A percentile compares a stretch with the other conserved stretches of the same genome.
Conservation (phyloP, 2,113 vertebrate genomes). For the Asarcornis scutulata region DNA sequence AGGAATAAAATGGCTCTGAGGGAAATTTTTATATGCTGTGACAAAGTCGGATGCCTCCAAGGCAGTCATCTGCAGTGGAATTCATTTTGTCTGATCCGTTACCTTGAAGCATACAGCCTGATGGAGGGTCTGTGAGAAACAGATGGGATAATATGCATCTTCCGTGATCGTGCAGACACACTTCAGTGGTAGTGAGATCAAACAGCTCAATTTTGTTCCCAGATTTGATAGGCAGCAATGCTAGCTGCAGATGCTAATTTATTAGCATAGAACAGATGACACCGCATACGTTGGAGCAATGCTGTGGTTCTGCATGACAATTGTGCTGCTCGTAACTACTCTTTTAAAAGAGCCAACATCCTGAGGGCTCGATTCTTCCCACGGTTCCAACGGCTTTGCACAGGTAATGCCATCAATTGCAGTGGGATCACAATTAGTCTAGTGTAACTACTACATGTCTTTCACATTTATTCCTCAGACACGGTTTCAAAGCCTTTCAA, state of each 20-base stretch:
- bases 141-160: slow-evolving; percentile 14
- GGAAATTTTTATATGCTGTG: background rate
- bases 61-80: background rate
- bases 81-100: background rate
- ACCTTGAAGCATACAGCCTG: slow-evolving; percentile 2
- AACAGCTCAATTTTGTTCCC: background rate
- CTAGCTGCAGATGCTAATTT: slow-evolving; percentile 14
- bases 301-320: background rate
- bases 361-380: background rate
- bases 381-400: background rate
- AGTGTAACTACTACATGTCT: background rate
- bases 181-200: slow-evolving; percentile 1
- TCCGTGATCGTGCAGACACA: background rate
- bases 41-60: background rate
- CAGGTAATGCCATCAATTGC: background rate
- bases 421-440: background rate
- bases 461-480: background rate
- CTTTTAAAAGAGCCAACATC: background rate
- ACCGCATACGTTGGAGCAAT: accelerated
- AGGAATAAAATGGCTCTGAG: background rate
- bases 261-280: background rate
- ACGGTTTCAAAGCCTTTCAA: background rate
- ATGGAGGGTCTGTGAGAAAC: background rate
- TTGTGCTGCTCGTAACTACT: background rate
- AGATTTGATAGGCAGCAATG: background rate